Evolutionary conservation across 2,888 invertebrate species (phyloP).

Genomic region (Dryadula phaetusa): DNA sequence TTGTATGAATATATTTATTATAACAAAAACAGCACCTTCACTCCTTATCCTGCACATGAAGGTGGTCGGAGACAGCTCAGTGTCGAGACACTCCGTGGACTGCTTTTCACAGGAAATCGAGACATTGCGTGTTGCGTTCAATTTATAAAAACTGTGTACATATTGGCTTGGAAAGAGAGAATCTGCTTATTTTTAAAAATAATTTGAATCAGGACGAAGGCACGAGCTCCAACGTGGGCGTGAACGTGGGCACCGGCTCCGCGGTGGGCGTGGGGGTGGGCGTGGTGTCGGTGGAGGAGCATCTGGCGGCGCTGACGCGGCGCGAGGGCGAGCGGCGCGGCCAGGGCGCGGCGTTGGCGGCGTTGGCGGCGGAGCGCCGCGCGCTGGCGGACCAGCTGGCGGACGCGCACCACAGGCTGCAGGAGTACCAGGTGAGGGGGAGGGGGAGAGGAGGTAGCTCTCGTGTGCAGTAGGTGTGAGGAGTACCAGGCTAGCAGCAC

Average conservation of each 20-base stretch:
- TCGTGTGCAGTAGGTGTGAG: background rate
- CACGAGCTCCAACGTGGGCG: conserved; percentile 12
- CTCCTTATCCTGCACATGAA: too few species aligned
- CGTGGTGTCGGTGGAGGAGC: conserved; percentile 54
- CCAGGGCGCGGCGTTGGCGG: conserved; percentile 48
- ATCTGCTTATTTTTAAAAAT: too few species aligned
- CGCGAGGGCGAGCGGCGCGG: conserved; percentile 64
- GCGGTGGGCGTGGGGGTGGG: conserved; percentile 20
- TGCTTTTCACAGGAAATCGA: too few species aligned
- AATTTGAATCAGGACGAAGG: background rate
- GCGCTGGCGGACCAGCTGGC: conserved; percentile 53
- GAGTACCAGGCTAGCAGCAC: background rate
- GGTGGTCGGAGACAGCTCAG: too few species aligned
- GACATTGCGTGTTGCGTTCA: too few species aligned
- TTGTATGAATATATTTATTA: too few species aligned
- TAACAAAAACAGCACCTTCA: too few species aligned
- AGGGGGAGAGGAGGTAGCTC: background rate
- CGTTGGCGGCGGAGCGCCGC: conserved; percentile 53
- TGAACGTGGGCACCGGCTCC: conserved; percentile 1
- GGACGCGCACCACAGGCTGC: conserved; percentile 54
- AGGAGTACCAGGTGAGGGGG: conserved; percentile 56
- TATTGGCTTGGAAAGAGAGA: too few species aligned
- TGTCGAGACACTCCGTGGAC: too few species aligned
- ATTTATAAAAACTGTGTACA: too few species aligned
- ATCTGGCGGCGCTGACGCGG: conserved; percentile 59